These are phyloP conservation scores for Litoditis marina DNA, from an alignment of 2,888 invertebrate species.

Conservation along the genomic window DNA sequence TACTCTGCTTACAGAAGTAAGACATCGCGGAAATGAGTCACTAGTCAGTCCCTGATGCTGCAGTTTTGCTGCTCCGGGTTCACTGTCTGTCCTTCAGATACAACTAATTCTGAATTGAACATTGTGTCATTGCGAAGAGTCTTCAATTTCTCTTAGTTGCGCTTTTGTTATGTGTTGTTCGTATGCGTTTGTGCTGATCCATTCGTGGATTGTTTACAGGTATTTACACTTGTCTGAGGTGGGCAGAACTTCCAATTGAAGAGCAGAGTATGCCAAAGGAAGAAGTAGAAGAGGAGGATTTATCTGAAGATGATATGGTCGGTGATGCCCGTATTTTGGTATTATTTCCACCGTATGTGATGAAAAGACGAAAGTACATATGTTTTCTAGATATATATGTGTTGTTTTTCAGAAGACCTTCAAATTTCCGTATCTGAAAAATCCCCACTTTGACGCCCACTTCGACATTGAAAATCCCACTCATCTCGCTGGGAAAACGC, in stretches of 20 bases:
- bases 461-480: constrained; percentile 77
- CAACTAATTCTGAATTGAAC: too few species aligned
- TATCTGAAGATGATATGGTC: constrained; percentile 40
- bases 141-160: too few species aligned
- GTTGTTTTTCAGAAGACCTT: constrained; percentile 70
- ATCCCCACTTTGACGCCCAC: constrained; percentile 83
- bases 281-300: constrained; percentile 56
- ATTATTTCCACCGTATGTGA: constrained; percentile 5
- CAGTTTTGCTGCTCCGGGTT: too few species aligned
- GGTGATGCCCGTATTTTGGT: too few species aligned
- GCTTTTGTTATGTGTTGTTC: too few species aligned
- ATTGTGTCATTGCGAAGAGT: too few species aligned
- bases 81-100: too few species aligned
- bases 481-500: constrained; percentile 78
- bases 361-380: neutral
- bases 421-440: constrained; percentile 76
- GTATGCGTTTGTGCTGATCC: neutral
- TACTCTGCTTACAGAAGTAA: too few species aligned
- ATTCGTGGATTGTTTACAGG: constrained; percentile 6
- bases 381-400: constrained; percentile 1
- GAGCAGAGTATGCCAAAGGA: constrained; percentile 41
- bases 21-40: too few species aligned
- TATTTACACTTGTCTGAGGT: constrained; percentile 35
- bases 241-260: constrained; percentile 47
- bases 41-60: too few species aligned